Conservation (phyloP, 2,888 invertebrate species). For the Brachyptera putata region DNA sequence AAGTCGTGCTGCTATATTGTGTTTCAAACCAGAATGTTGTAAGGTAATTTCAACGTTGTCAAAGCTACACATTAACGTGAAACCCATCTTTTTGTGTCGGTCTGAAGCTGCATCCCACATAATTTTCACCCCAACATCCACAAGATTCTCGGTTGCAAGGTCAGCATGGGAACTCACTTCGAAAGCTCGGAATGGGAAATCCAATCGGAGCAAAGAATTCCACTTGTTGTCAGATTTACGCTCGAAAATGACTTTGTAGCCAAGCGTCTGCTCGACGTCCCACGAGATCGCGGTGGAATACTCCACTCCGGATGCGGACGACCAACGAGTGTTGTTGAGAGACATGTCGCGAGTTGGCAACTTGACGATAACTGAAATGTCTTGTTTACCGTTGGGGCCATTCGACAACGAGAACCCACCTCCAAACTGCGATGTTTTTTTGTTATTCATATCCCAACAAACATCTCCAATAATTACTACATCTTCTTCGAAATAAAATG, state of each 20-base stretch:
- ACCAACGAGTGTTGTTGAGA: slow-evolving; percentile 30
- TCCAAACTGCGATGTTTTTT: slow-evolving; percentile 34
- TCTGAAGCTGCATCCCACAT: slow-evolving; percentile 39
- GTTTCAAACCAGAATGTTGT: slow-evolving; percentile 34
- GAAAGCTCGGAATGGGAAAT: slow-evolving; percentile 38
- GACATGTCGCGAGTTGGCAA: slow-evolving; percentile 33
- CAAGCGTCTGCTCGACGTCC: slow-evolving; percentile 35
- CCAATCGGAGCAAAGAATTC: slow-evolving; percentile 31
- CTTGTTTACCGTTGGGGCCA: slow-evolving; percentile 26
- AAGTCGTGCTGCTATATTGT: slow-evolving; percentile 34
- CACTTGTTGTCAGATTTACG: neutral
- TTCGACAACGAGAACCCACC: slow-evolving; percentile 28
- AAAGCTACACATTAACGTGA: slow-evolving; percentile 33
- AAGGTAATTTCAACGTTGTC: slow-evolving; percentile 30
- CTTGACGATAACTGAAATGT: slow-evolving; percentile 29
- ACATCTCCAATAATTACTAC: slow-evolving; percentile 34
- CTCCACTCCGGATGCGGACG: slow-evolving; percentile 30
- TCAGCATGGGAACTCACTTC: slow-evolving; percentile 23
- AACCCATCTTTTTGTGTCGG: slow-evolving; percentile 35
- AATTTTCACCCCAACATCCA: slow-evolving; percentile 32
- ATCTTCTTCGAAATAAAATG: slow-evolving; percentile 31
- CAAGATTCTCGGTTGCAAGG: neutral
- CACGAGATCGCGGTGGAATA: slow-evolving; percentile 35
- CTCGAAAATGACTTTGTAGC: slow-evolving; percentile 33
- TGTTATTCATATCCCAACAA: slow-evolving; percentile 38